phyloP scores from a whole-genome alignment of 2,113 vertebrate species.

The Eubucco bourcierii region DNA sequence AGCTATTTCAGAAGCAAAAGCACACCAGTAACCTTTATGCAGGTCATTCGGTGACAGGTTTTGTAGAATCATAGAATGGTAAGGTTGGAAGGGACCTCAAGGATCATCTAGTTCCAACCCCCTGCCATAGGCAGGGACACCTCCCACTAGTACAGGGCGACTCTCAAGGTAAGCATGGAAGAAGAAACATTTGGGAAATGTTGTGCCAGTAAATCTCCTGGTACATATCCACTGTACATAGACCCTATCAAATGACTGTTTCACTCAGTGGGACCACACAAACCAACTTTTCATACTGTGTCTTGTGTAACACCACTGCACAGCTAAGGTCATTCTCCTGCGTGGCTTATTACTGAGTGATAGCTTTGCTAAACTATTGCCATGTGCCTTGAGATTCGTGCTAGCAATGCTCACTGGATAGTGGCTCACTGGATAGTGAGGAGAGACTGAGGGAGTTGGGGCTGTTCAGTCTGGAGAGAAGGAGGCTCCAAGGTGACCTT shows the following conservation, averaged over 20 bases:
- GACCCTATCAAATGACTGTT: too few species aligned
- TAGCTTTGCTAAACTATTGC: background rate
- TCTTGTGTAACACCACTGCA: background rate
- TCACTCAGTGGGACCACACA: background rate
- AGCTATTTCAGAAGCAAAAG: background rate
- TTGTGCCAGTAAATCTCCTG: background rate
- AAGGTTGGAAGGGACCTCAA: too few species aligned
- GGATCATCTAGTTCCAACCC: too few species aligned
- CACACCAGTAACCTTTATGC: background rate
- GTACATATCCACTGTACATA: background rate
- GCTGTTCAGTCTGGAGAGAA: too few species aligned
- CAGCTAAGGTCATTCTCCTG: background rate
- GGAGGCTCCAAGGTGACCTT: too few species aligned
- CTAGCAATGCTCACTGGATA: background rate
- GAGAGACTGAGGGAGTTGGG: too few species aligned
- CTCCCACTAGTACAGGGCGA: background rate
- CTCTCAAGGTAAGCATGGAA: background rate
- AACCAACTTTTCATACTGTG: background rate
- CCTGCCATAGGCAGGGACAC: too few species aligned
- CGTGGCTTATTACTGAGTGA: background rate
- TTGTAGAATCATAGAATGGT: background rate
- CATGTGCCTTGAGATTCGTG: background rate
- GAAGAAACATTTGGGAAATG: background rate
- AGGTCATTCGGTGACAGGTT: background rate
- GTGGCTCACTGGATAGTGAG: background rate